Evolutionary conservation across 2,888 invertebrate genomes (phyloP).

Genomic region (Xanthorhoe designata): DNA sequence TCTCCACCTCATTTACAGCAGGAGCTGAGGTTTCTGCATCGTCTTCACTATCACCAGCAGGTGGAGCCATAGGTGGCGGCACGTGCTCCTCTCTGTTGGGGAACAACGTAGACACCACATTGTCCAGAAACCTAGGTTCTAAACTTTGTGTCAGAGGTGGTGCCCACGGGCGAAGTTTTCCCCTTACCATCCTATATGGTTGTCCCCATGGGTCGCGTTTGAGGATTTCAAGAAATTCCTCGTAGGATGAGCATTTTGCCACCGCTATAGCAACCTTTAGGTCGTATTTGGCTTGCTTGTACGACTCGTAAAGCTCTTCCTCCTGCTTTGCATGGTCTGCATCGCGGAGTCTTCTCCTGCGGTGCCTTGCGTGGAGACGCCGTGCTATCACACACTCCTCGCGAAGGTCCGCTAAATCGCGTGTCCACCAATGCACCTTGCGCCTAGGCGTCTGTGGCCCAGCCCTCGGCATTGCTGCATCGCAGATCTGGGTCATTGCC

Average conservation of each 20-base stretch:
- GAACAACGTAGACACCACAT: no score
- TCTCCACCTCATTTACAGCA: neutral
- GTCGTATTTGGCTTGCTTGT: neutral
- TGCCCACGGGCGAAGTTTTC: no score
- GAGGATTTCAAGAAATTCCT: conserved; percentile 1
- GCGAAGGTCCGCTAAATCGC: neutral
- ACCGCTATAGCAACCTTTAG: neutral
- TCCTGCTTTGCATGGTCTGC: neutral
- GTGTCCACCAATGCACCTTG: conserved; percentile 6
- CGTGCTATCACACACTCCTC: neutral
- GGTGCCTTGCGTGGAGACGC: neutral
- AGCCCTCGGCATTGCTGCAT: conserved; percentile 2
- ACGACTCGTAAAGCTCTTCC: neutral
- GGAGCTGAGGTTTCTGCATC: no score
- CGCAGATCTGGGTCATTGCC: neutral
- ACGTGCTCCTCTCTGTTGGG: neutral
- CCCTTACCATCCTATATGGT: no score
- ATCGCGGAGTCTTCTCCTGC: neutral
- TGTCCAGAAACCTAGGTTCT: no score
- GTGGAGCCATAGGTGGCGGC: neutral
- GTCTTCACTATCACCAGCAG: no score
- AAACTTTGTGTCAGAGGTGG: no score
- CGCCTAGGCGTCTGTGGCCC: neutral
- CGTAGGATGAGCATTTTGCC: neutral
- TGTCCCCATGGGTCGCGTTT: no score